Evolutionary conservation across 1,140 invertebrate species (phyloP), one percentile per base, ranked within the genome.

Genomic region (Drosophila insularis): DNA sequence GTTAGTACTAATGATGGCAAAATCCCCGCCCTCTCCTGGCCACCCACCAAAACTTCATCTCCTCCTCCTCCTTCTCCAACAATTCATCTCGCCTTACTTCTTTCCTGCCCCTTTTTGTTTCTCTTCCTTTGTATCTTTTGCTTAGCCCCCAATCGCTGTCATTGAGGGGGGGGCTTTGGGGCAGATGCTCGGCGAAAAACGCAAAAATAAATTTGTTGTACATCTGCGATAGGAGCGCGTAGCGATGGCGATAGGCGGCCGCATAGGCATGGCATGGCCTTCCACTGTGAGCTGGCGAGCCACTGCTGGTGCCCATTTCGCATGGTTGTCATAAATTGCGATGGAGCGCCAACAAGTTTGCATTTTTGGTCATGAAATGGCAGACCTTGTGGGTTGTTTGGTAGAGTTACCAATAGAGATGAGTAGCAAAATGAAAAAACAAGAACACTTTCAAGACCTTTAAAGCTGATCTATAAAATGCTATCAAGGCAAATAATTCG

Each of bases 1-100:
- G 82, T 87, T 87, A 87, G 82, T 82, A 89, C 82, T 87, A 87
- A 87, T 89, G 82, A 87, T 87, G 82, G 82, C 66, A 74, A 73
- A 68, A 17, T 21, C 11, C 11, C 1, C 32, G 32, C 10, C 6
- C 23, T 56, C 39, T n/a, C 37, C 11, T 35, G 8, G 2, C 2
- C 32, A 8, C 32, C 32, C 32, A 35, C 32, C 32, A 3, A 8
- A 35, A 35, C 7, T 8, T 8, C 31, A 8, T 32, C 50, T 2
- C 11, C 23, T 50, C 40, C 14, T 2, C 2, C 43, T 19, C 4
- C 14, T 43, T 5, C n/a, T 0, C 6, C 13, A 43, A 43, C 40
- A 14, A 14, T 14, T 1, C n/a, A 14, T 6, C 43, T 46, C 35
- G 3, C 8, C 3, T 3, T 8, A 21, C 43, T 50, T 50, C 19